These are phyloP conservation scores for Acanthisitta chloris DNA, from an alignment of 2,113 vertebrate species.

Conservation along the genomic window DNA sequence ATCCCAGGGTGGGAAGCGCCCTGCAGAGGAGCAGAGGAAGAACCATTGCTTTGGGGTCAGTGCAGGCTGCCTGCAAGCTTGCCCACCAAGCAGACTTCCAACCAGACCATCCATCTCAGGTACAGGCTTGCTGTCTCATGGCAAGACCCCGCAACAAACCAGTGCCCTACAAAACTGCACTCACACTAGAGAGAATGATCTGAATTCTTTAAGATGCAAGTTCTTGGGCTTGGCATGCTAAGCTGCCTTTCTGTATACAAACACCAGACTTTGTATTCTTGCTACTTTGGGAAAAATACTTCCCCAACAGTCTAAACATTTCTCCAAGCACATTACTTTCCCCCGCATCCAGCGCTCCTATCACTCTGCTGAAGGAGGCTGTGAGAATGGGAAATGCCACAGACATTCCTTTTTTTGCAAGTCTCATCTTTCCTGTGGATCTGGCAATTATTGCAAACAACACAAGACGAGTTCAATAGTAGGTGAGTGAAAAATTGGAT, in stretches of 20 bases:
- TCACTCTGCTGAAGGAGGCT: neutral
- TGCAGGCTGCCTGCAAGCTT: neutral
- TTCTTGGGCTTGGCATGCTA: neutral
- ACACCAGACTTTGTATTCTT: neutral
- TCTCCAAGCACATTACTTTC: neutral
- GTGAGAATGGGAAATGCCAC: neutral
- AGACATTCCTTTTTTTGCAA: slow-evolving; percentile 7
- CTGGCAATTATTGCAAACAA: slow-evolving; percentile 66
- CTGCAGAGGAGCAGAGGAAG: neutral
- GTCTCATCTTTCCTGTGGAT: slow-evolving; percentile 62
- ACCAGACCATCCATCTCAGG: neutral
- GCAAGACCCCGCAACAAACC: neutral
- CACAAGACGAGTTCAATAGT: slow-evolving; percentile 56
- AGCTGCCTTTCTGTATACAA: neutral
- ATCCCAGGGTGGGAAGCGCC: neutral
- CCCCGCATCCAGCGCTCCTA: neutral
- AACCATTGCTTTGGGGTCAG: neutral
- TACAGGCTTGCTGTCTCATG: neutral
- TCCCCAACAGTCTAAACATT: neutral
- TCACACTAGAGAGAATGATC: neutral
- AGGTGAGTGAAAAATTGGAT: slow-evolving; percentile 72
- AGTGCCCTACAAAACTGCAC: neutral
- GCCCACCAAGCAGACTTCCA: neutral
- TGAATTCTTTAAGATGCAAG: neutral
- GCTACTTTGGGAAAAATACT: neutral